Conservation (phyloP, 2,797 vertebrate species). For the Tympanoctomys barrerae region DNA sequence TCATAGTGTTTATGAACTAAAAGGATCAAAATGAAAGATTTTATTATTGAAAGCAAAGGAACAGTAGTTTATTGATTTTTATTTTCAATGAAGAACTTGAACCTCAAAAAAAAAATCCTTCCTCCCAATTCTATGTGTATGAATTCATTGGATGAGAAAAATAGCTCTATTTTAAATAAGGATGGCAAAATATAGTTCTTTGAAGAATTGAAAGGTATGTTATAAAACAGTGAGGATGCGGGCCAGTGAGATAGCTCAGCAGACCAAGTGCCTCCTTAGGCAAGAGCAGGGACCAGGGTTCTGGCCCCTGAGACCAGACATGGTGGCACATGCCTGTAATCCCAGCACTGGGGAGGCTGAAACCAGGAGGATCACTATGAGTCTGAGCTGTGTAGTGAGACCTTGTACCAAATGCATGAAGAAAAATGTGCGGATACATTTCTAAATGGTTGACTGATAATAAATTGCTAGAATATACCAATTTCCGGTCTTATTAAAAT, state of each 20-base stretch:
- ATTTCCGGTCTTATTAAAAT: neutral
- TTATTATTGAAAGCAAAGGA: constrained; percentile 23
- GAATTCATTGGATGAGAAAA: neutral
- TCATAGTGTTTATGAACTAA: constrained; percentile 31
- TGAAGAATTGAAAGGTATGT: neutral
- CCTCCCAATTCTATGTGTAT: neutral
- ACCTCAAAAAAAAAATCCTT: neutral
- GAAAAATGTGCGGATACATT: neutral
- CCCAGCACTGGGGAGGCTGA: too few relatives aligned
- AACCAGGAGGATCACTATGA: too few relatives aligned
- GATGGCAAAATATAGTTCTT: neutral
- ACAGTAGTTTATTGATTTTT: constrained; percentile 39
- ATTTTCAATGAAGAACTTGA: constrained; percentile 67
- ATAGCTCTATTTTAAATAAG: neutral
- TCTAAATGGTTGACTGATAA: neutral
- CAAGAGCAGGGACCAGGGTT: too few relatives aligned
- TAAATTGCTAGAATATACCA: neutral
- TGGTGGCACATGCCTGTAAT: too few relatives aligned
- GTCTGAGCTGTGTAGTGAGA: too few relatives aligned
- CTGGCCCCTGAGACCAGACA: too few relatives aligned
- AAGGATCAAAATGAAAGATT: constrained; percentile 33
- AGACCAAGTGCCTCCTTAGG: too few relatives aligned
- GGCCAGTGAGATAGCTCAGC: too few relatives aligned
- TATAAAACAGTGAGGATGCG: too few relatives aligned
- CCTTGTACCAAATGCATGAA: too few relatives aligned